Evolutionary conservation across 2,113 vertebrate species (phyloP).

Genomic region (Osmerus mordax): DNA sequence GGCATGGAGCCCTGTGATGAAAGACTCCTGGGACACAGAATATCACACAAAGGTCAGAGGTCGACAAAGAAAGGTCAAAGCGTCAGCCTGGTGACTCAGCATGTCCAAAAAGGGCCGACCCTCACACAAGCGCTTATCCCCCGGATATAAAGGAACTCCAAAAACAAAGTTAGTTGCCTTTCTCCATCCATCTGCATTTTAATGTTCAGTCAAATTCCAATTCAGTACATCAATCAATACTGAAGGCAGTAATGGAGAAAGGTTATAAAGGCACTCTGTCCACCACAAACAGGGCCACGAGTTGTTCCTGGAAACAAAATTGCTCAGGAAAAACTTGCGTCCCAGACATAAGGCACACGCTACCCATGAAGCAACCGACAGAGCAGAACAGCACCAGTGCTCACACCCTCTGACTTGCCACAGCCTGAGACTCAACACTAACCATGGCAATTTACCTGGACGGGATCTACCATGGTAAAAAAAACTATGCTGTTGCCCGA

Average conservation of each 20-base stretch:
- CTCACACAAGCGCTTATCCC: slow-evolving; percentile 33
- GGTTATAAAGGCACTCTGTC: slow-evolving; percentile 22
- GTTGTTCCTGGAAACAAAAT: slow-evolving; percentile 41
- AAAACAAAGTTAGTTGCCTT: slow-evolving; percentile 30
- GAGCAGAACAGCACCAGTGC: slow-evolving; percentile 36
- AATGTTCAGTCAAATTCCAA: slow-evolving; percentile 28
- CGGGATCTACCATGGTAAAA: no score
- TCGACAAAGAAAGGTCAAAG: slow-evolving; percentile 4
- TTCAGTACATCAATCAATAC: slow-evolving; percentile 6
- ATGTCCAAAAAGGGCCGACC: slow-evolving; percentile 10
- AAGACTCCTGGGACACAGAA: slow-evolving; percentile 79
- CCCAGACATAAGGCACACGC: slow-evolving; percentile 37
- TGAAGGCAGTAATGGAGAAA: slow-evolving; percentile 32
- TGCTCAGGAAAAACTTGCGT: slow-evolving; percentile 49
- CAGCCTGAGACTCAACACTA: slow-evolving; percentile 48
- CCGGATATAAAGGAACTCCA: slow-evolving; percentile 16
- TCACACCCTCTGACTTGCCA: no score
- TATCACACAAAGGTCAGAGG: slow-evolving; percentile 17
- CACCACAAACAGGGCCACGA: slow-evolving; percentile 40
- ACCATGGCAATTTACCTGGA: no score
- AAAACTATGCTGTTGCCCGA: no score
- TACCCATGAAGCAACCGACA: slow-evolving; percentile 58
- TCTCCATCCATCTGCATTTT: slow-evolving; percentile 20
- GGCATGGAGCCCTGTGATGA: slow-evolving; percentile 85
- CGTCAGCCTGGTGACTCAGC: background rate